These are phyloP conservation scores for Hylia prasina DNA, from an alignment of 2,113 vertebrate species.

Conservation along the genomic window DNA sequence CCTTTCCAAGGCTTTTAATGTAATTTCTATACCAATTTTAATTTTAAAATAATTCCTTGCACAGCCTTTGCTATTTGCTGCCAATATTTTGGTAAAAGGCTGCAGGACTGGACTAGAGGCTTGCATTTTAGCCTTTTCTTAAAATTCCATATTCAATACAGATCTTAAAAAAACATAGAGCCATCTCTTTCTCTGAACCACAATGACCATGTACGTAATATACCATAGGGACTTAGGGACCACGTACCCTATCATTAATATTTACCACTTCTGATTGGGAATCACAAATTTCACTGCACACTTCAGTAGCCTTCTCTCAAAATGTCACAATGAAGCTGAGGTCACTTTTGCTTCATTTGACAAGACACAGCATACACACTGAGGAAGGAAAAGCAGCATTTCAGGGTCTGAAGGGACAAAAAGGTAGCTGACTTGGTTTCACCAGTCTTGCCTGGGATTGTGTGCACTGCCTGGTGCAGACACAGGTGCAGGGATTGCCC, in stretches of 20 bases:
- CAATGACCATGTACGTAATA: not conserved
- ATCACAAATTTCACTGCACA: constrained; percentile 1
- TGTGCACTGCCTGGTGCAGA: not conserved
- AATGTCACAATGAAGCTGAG: not conserved
- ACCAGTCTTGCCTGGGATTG: not conserved
- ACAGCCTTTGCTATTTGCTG: not conserved
- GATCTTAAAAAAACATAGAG: not conserved
- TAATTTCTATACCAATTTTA: not conserved
- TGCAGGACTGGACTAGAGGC: not conserved
- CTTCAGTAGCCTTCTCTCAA: not conserved
- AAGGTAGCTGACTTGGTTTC: not conserved
- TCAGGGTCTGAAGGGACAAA: not conserved
- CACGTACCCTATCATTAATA: not conserved
- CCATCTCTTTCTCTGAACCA: not conserved
- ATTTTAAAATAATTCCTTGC: not conserved
- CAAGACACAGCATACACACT: not conserved
- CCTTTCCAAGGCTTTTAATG: not conserved
- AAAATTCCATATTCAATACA: not conserved
- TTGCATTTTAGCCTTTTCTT: not conserved
- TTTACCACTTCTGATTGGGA: not conserved
- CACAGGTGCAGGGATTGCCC: not conserved
- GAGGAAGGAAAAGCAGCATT: not conserved
- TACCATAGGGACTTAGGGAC: no score
- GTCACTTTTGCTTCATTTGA: not conserved
- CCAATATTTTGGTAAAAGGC: not conserved